Conservation (phyloP, 2,113 vertebrate species). For the Isurus oxyrinchus region DNA sequence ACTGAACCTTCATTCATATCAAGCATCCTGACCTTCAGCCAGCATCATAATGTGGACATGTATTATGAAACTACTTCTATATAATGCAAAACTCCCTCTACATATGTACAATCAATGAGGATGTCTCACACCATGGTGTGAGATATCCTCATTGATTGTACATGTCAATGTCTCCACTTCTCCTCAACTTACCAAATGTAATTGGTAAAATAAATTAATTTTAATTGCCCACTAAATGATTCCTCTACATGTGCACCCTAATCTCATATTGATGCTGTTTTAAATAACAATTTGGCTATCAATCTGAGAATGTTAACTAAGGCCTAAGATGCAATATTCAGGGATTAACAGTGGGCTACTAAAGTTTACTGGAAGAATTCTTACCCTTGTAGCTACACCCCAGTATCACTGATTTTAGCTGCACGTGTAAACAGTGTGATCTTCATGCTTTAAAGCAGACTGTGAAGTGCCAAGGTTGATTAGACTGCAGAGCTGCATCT, state of each 20-base stretch:
- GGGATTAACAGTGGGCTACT: neutral
- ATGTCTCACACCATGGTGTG: too few species aligned
- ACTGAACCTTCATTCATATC: too few species aligned
- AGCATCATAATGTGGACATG: neutral
- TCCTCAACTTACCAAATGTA: neutral
- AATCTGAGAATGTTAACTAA: neutral
- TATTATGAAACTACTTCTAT: neutral
- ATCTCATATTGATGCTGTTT: neutral
- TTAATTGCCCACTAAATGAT: neutral
- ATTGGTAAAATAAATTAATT: neutral
- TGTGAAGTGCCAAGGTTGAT: too few species aligned
- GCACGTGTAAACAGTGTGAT: neutral
- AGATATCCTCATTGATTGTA: neutral
- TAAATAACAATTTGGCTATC: neutral
- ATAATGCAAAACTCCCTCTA: neutral
- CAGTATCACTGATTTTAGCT: neutral
- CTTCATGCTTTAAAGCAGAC: too few species aligned
- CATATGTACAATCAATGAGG: too few species aligned
- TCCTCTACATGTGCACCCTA: neutral
- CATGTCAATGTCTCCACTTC: neutral
- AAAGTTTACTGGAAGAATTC: neutral
- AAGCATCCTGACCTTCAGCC: too few species aligned
- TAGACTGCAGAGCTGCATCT: too few species aligned
- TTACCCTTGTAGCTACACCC: neutral
- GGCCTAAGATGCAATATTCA: neutral